Evolutionary conservation across 1,140 invertebrate species (phyloP).

Genomic region (Tribolium madens): DNA sequence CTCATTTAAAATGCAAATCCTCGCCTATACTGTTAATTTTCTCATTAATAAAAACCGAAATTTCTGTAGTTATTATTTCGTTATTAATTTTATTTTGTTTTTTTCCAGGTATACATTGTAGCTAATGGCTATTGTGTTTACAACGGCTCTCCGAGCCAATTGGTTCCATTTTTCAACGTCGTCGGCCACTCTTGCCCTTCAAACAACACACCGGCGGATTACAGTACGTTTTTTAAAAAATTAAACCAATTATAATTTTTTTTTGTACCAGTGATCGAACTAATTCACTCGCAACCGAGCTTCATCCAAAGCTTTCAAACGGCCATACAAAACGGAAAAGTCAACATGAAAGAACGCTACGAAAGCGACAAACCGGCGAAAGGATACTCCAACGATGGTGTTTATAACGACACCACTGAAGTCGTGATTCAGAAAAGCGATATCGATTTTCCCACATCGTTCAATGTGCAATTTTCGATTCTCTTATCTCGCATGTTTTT

Average conservation of each 20-base stretch:
- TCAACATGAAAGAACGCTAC: constrained; percentile 50
- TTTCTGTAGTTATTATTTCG: neutral
- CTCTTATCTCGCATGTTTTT: constrained; percentile 69
- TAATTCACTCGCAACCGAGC: constrained; percentile 64
- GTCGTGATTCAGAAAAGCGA: constrained; percentile 51
- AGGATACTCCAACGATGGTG: constrained; percentile 41
- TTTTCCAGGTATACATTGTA: constrained; percentile 72
- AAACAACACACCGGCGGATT: constrained; percentile 89
- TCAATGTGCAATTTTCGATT: constrained; percentile 69
- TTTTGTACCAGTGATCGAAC: constrained; percentile 67
- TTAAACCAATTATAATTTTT: neutral
- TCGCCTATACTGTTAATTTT: too few species aligned
- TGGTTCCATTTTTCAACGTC: constrained; percentile 78
- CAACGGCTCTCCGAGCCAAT: constrained; percentile 75
- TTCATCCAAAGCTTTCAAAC: constrained; percentile 57
- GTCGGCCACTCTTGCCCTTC: constrained; percentile 79
- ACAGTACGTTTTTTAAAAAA: constrained; percentile 68
- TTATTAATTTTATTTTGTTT: neutral
- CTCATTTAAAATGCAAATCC: too few species aligned
- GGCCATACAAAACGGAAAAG: constrained; percentile 57
- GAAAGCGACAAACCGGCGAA: neutral
- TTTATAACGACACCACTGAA: constrained; percentile 55
- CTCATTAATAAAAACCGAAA: too few species aligned
- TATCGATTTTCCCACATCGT: constrained; percentile 69
- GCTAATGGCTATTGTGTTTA: constrained; percentile 80